Evolutionary conservation across 2,888 invertebrate species (phyloP), one percentile per base, ranked within the genome.

Genomic region (Hoplodrina ambigua): DNA sequence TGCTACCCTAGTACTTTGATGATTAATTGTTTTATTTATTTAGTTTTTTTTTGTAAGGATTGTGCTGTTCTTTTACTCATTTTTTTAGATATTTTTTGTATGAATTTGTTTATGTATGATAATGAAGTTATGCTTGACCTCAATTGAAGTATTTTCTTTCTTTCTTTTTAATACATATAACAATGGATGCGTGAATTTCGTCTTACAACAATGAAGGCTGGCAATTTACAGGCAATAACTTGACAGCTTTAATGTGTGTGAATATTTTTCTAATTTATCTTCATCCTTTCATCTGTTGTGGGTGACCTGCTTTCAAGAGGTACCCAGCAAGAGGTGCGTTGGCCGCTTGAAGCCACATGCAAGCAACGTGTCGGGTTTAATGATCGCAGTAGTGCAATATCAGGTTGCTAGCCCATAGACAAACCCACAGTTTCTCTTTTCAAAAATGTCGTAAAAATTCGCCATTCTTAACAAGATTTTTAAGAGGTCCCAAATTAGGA

Each of bases 291-390:
- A 49, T 72, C 33, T 17, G 10, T 46, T 41, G 50, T 49, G 41
- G 54, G 41, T 78, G 68, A 78, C 69, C 79, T 78, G 74, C 46
- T 74, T 78, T 69, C 50, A 60, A 69, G 53, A 78, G 50, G 60
- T 33, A 55, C 52, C 44, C 61, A 69, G 55, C 55, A 60, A 20
- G 69, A 69, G 54, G 65, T 67, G 62, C 69, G 57, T 58, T 75
- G 69, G 56, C 71, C 70, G 61, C 52, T 56, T 19, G 33, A 52
- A 69, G 65, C 46, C 69, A 60, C 78, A 74, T 78, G 50, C 63
- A 55, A 66, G 56, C 56, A 61, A 75, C 63, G 52, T 70, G 64
- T 64, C 55, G 53, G 55, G 63, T 67, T 62, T 68, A 75, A 67
- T 44, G 70, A 30, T 75, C 79, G 69, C 55, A 69, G 53, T 60